Base-by-base conservation (phyloP, 2,888 invertebrate genomes). In the Kuschelorhynchus macadamiae region DNA sequence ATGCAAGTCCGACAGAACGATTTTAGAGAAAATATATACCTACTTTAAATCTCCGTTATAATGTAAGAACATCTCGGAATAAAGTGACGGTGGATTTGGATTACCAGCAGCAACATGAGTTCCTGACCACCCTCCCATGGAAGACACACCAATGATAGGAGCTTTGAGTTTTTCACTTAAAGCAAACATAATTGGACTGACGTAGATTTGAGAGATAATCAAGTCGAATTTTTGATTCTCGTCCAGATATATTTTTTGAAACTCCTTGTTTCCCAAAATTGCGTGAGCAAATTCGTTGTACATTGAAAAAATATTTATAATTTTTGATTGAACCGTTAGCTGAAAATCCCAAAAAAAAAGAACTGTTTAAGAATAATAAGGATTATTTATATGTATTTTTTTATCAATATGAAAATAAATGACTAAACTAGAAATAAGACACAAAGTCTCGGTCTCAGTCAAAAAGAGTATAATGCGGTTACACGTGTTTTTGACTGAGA, bases 51-150 rank as follows among this genome's bases (percentile, higher is more conserved):
- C 60, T 33, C 77, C 77, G 32, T 78, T 69, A 46, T 76, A 77
- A 16, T 73, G 74, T 18, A 80, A 60, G 59, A 78, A 72, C 71
- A 78, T 74, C 55, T 81, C 80, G 0, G 79, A 78, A 56, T 77
- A 75, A n/a, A 79, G 18, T 4, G 76, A 71, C 2, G 78, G 75
- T 18, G 75, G 76, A 52, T 74, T 68, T 0, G 74, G 77, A 65
- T 79, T 78, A 8, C 78, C 79, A 36, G 75, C 70, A 0, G 75
- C 74, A 44, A 73, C 74, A 52, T 79, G 79, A 2, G 70, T 75
- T 3, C 75, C 74, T 12, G 71, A 70, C 49, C 74, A 76, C 1
- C 73, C 77, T n/a, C 75, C 78, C 72, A 79, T 76, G 0, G 79
- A 79, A 1, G 77, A 74, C 5, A 79, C 67, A 56, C 74, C 78